Evolutionary conservation across 2,797 vertebrate genomes (phyloP).

Genomic region (Clamator glandarius): DNA sequence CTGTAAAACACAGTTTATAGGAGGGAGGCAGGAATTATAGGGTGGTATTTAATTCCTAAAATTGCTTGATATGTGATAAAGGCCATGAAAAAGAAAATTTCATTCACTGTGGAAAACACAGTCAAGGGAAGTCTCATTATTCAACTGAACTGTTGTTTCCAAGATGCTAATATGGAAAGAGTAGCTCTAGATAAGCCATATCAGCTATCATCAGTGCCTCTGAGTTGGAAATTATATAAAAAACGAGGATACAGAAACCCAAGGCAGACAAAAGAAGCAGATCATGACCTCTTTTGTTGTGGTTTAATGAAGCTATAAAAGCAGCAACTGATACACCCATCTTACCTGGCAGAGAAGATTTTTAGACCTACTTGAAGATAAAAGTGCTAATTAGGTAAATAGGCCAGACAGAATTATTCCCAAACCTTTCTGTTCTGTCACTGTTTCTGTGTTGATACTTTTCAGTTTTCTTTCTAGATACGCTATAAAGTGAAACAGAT

Average conservation of each 20-base stretch:
- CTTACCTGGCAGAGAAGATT: background rate
- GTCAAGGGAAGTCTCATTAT: background rate
- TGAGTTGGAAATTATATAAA: background rate
- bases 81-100: background rate
- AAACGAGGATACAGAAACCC: background rate
- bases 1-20: background rate
- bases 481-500: background rate
- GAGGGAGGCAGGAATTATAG: accelerated
- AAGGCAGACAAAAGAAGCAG: background rate
- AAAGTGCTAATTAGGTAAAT: background rate
- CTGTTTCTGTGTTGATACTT: background rate
- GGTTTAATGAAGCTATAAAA: background rate
- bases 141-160: background rate
- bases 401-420: background rate
- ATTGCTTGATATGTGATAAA: background rate
- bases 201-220: background rate
- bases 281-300: background rate
- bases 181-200: background rate
- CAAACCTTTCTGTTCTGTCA: background rate
- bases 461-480: background rate
- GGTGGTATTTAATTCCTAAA: background rate
- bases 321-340: background rate
- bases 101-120: background rate
- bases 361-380: background rate
- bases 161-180: background rate